These are phyloP conservation scores for Platerodrilus igneus DNA, from an alignment of 2,888 invertebrate species.

Conservation along the genomic window DNA sequence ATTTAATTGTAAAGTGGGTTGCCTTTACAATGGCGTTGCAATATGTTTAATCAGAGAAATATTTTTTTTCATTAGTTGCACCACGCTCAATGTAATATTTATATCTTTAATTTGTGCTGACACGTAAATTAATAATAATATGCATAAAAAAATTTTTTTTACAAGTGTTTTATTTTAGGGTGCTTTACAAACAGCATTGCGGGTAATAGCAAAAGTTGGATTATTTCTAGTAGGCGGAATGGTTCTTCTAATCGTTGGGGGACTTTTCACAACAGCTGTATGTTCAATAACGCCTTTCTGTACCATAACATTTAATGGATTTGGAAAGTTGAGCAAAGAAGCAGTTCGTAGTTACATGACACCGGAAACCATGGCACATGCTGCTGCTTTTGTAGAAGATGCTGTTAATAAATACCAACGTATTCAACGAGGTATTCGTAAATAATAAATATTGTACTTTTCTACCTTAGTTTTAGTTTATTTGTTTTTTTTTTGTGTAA, in stretches of 20 bases:
- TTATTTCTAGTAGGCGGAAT: slow-evolving; percentile 47
- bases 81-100: no score
- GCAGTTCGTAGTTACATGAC: slow-evolving; percentile 56
- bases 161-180: slow-evolving; percentile 34
- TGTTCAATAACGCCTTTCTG: slow-evolving; percentile 62
- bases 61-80: no score
- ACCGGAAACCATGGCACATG: slow-evolving; percentile 55
- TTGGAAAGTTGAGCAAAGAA: slow-evolving; percentile 43
- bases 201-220: slow-evolving; percentile 46
- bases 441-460: slow-evolving; percentile 2
- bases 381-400: slow-evolving; percentile 57
- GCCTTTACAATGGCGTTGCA: no score
- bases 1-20: no score
- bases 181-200: slow-evolving; percentile 34
- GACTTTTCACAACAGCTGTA: slow-evolving; percentile 54
- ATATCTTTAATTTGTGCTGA: no score
- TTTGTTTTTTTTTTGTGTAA: no score
- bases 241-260: slow-evolving; percentile 50
- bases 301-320: slow-evolving; percentile 52
- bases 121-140: no score
- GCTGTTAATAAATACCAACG: slow-evolving; percentile 58
- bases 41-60: no score
- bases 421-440: slow-evolving; percentile 35
- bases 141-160: no score
- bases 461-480: no score